Conservation (phyloP, 2,888 invertebrate species). For the Drosophila diplacantha region DNA sequence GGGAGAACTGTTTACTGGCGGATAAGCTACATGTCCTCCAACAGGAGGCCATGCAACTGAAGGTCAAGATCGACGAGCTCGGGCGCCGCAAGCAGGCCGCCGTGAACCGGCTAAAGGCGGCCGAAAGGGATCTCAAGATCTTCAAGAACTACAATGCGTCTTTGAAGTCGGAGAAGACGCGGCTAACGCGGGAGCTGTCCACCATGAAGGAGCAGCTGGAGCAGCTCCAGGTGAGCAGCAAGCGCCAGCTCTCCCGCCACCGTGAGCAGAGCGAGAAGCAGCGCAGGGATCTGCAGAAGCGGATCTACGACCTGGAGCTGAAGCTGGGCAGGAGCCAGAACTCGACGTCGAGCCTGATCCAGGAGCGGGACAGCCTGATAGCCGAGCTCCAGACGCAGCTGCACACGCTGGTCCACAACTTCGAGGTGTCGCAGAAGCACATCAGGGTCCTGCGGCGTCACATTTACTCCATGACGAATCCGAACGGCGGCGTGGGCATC, state of each 20-base stretch:
- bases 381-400: constrained; percentile 75
- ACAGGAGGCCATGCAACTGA: constrained; percentile 61
- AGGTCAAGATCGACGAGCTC: constrained; percentile 73
- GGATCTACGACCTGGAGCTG: constrained; percentile 75
- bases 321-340: constrained; percentile 76
- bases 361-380: constrained; percentile 76
- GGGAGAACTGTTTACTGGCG: constrained; percentile 70
- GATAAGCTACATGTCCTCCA: constrained; percentile 66
- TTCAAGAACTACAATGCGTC: constrained; percentile 74
- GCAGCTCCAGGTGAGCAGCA: constrained; percentile 63
- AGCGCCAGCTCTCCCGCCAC: constrained; percentile 71
- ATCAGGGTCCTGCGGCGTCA: constrained; percentile 75
- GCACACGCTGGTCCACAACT: constrained; percentile 74
- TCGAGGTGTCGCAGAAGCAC: constrained; percentile 77
- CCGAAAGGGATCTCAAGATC: constrained; percentile 74
- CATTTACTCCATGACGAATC: constrained; percentile 70
- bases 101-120: constrained; percentile 66
- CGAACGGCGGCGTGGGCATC: constrained; percentile 20
- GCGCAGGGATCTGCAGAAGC: constrained; percentile 73
- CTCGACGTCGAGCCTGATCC: constrained; percentile 71
- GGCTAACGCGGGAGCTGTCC: constrained; percentile 66
- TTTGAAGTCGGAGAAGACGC: constrained; percentile 72
- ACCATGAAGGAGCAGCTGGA: constrained; percentile 69
- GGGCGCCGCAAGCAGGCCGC: constrained; percentile 65
- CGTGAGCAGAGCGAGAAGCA: constrained; percentile 75